Percentiles rank a stretch among this genome's conserved stretches.
Evolutionary conservation across 1,140 invertebrate genomes (phyloP).

Genomic region (Atta colombica): DNA sequence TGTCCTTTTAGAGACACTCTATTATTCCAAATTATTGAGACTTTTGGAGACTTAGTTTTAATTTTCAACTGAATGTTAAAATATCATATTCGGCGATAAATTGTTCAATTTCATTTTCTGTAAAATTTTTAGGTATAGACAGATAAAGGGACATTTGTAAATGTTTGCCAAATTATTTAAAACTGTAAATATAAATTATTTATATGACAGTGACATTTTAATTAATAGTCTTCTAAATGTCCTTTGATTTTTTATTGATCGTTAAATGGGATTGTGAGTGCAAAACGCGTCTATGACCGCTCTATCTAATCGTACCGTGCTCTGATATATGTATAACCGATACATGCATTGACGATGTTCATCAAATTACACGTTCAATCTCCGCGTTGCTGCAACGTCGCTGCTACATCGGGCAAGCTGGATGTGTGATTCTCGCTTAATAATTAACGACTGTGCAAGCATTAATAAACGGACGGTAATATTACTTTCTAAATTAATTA

Average conservation of each 20-base stretch:
- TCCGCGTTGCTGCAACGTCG: neutral
- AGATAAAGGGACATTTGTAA: neutral
- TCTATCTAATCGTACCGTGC: neutral
- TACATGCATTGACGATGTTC: constrained; percentile 18
- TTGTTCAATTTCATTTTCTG: neutral
- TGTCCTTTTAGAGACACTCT: too few relatives aligned
- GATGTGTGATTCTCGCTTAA: neutral
- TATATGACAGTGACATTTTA: neutral
- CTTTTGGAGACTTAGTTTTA: too few relatives aligned
- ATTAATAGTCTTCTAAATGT: neutral
- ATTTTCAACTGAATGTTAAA: too few relatives aligned
- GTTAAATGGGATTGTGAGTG: neutral
- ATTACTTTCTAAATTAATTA: constrained; percentile 56
- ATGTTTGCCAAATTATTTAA: neutral
- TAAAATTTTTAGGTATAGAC: neutral
- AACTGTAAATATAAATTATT: neutral
- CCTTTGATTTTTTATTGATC: neutral
- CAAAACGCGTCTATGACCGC: neutral
- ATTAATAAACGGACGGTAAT: constrained; percentile 35
- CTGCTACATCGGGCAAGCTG: neutral
- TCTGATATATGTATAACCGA: neutral
- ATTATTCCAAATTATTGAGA: neutral
- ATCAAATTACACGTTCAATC: constrained; percentile 45
- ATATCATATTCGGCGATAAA: too few relatives aligned
- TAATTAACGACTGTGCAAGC: constrained; percentile 30